Evolutionary conservation across 2,797 vertebrate species (phyloP), one percentile per base, ranked within the genome.

Genomic region (Mormyrus proboscirostris): DNA sequence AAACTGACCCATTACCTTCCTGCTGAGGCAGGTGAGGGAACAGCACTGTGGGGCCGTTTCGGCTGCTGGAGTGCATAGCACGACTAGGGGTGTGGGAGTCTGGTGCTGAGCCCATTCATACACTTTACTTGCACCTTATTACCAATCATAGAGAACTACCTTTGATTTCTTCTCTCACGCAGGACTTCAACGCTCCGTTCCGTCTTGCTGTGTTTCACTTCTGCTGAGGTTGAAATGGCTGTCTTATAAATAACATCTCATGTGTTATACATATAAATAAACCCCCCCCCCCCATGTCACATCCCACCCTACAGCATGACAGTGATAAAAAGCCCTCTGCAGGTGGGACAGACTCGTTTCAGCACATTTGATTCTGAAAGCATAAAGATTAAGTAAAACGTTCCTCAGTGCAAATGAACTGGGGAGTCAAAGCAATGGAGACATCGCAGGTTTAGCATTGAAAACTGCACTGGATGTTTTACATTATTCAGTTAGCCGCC

Each of bases 1-100:
- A 82, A 82, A 82, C 76, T 82, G 76, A 82, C 76, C 76, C 76
- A 82, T 47, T 82, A 82, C 41, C 19, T 47, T 82, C 19, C 69
- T 38, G 69, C 69, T 73, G 33, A 73, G 33, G 29, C 33, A 73
- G 69, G 19, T 47, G 41, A n/a, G 33, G 19, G 41, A 44, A 9
- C n/a, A 82, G 76, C 41, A 38, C 38, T 44, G 29, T 69, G 9
- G 65, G 65, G 65, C 65, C 12, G 4, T 73, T 14, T 38, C 4
- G 29, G 29, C 16, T 73, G 5, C 69, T 73, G 12, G 29, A 76
- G 33, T 76, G 14, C 12, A 76, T 76, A 6, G 12, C 33, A 16
- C 16, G 69, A 76, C 14, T 76, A 5, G 33, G 69, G 76, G 41
- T 4, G 41, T 47, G 38, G 19, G 41, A 82, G 76, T 47, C 41